These are phyloP conservation scores for Valencia hispanica DNA, from an alignment of 2,797 vertebrate species.

Conservation along the genomic window DNA sequence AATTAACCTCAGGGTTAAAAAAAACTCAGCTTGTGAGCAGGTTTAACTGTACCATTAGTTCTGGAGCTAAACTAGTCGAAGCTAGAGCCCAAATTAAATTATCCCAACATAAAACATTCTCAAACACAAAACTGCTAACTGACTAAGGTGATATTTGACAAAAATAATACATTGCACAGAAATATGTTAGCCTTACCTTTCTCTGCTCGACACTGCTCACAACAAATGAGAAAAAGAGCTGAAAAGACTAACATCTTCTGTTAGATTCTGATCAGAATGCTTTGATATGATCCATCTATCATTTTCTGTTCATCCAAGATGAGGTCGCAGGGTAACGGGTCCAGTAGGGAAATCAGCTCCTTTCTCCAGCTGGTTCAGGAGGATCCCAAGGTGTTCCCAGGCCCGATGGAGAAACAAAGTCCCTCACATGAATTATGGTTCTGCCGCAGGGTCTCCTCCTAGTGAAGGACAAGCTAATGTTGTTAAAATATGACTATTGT, in stretches of 20 bases:
- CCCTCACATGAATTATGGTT: background rate
- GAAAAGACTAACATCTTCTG: background rate
- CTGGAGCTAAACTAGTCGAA: background rate
- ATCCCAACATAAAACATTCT: background rate
- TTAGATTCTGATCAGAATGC: background rate
- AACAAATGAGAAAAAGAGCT: background rate
- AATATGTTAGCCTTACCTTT: background rate
- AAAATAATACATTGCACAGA: background rate
- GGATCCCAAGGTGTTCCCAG: background rate
- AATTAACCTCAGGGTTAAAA: background rate
- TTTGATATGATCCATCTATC: background rate
- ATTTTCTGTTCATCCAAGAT: background rate
- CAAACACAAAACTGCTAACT: background rate
- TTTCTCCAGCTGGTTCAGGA: background rate
- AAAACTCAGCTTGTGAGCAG: background rate
- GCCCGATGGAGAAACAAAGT: background rate
- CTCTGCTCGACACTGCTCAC: background rate
- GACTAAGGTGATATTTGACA: background rate
- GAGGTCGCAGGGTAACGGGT: background rate
- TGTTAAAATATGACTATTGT: background rate
- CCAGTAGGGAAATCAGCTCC: background rate
- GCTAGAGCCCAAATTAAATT: background rate
- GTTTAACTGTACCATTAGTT: background rate
- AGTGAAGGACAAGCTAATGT: background rate
- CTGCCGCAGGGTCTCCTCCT: background rate